Percentiles rank a stretch among this genome's conserved stretches.
These are phyloP conservation scores for Grallaria varia DNA, from an alignment of 2,113 vertebrate genomes.

Conservation along the genomic window DNA sequence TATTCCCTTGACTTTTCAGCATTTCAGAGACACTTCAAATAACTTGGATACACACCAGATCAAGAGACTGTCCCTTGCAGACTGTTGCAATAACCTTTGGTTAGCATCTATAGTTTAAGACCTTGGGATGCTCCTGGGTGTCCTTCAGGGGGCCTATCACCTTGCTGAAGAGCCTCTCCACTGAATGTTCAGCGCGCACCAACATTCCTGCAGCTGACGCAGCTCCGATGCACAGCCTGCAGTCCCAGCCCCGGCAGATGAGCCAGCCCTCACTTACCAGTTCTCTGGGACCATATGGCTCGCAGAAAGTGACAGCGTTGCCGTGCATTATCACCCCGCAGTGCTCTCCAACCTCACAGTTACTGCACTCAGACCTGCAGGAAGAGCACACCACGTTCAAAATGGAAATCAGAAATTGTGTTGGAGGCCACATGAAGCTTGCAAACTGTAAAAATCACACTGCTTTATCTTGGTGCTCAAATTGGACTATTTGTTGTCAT, in stretches of 20 bases:
- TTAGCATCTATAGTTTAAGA: background rate
- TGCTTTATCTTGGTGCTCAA: background rate
- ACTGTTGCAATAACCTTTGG: background rate
- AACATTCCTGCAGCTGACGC: background rate
- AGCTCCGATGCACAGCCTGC: background rate
- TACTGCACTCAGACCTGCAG: slow-evolving; percentile 87
- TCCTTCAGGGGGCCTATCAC: background rate
- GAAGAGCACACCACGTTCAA: slow-evolving; percentile 30
- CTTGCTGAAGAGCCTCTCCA: background rate
- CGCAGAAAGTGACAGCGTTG: slow-evolving; percentile 89
- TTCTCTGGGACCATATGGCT: slow-evolving; percentile 90
- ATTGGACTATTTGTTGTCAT: background rate
- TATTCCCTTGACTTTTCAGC: background rate
- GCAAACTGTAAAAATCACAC: background rate
- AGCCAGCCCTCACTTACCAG: slow-evolving; percentile 79
- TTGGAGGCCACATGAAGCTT: accelerated
- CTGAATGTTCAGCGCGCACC: background rate
- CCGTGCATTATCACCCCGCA: slow-evolving; percentile 93
- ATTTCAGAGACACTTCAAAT: background rate
- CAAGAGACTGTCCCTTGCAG: background rate
- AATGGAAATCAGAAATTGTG: background rate
- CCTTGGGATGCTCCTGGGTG: background rate
- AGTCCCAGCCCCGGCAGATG: background rate
- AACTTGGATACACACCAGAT: background rate
- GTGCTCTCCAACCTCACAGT: slow-evolving; percentile 88